Evolutionary conservation across 2,797 vertebrate genomes (phyloP).

Genomic region (Malacoctenus gilli): DNA sequence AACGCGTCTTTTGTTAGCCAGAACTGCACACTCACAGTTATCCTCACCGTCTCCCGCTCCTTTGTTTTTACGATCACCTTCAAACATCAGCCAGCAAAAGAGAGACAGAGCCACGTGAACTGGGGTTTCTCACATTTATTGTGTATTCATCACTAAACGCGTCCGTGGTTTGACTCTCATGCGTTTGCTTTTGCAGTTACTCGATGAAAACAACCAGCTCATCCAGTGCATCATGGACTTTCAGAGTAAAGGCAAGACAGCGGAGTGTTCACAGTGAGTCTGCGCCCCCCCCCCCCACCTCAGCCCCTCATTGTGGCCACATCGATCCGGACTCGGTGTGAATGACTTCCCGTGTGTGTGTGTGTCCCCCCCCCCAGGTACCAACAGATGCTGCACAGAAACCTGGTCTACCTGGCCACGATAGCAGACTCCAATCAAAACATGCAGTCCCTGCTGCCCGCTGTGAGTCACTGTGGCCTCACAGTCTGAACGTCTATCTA

Average conservation of each 20-base stretch:
- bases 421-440: slow-evolving; percentile 99
- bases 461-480: slow-evolving; percentile 87
- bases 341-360: too few species aligned
- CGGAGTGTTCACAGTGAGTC: slow-evolving; percentile 99
- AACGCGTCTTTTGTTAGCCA: slow-evolving; percentile 80
- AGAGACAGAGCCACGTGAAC: too few species aligned
- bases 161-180: too few species aligned
- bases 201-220: slow-evolving; percentile 99
- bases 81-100: background rate
- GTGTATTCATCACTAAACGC: too few species aligned
- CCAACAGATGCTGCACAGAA: slow-evolving; percentile 98
- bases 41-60: background rate
- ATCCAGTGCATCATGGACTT: slow-evolving; percentile 99
- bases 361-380: slow-evolving; percentile 82
- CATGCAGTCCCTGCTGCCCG: slow-evolving; percentile 97
- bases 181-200: slow-evolving; percentile 82
- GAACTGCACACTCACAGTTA: slow-evolving; percentile 59
- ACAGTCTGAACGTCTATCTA: background rate
- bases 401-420: slow-evolving; percentile 97
- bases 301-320: too few species aligned
- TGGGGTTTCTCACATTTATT: too few species aligned
- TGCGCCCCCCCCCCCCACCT: too few species aligned
- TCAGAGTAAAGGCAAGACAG: slow-evolving; percentile 99
- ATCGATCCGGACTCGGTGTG: too few species aligned
- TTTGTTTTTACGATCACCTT: background rate